A percentile compares a stretch with the other conserved stretches of the same genome.
These are phyloP conservation scores for Sebastes matsubarae DNA, from an alignment of 2,797 vertebrate genomes.

Conservation along the genomic window DNA sequence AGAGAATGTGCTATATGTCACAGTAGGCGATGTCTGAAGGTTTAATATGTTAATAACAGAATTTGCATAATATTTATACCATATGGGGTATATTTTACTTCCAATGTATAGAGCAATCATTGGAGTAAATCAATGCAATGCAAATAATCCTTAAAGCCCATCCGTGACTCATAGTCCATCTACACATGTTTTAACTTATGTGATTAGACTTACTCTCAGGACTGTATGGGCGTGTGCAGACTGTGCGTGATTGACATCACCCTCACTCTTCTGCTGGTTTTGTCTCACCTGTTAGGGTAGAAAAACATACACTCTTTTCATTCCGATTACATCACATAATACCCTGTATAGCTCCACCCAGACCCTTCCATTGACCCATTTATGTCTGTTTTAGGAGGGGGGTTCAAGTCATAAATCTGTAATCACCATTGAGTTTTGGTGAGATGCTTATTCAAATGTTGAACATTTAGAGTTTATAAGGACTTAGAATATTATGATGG, in stretches of 20 bases:
- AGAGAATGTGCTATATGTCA: not conserved
- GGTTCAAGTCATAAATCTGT: too few species aligned
- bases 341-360: not conserved
- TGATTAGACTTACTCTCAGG: too few species aligned
- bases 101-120: not conserved
- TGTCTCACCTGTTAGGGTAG: not conserved
- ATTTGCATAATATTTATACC: not conserved
- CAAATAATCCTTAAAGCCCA: not conserved
- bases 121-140: not conserved
- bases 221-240: too few species aligned
- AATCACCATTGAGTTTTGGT: too few species aligned
- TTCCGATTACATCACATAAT: not conserved
- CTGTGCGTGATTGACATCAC: too few species aligned
- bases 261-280: too few species aligned
- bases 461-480: rapidly evolving
- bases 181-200: not conserved
- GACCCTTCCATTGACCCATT: too few species aligned
- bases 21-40: not conserved
- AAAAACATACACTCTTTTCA: not conserved
- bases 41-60: not conserved
- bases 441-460: rapidly evolving
- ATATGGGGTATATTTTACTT: not conserved
- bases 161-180: not conserved
- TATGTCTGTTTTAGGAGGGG: rapidly evolving
- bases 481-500: too few species aligned